Evolutionary conservation across 2,888 invertebrate genomes (phyloP).

Genomic region (Drosophila nr. perissopoda): DNA sequence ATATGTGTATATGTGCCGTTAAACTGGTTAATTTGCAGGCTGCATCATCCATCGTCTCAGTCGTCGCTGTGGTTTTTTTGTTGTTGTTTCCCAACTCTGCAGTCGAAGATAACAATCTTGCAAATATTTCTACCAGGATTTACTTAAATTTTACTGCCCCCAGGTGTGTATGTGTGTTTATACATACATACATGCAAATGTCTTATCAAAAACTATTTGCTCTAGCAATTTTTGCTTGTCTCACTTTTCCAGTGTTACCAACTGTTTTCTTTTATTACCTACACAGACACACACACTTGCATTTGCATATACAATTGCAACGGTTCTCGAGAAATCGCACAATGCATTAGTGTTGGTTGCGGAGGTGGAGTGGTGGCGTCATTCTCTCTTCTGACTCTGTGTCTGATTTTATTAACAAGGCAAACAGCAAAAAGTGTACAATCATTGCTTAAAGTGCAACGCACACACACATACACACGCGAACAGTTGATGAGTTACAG

Average conservation of each 20-base stretch:
- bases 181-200: not conserved
- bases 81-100: slow-evolving; percentile 27
- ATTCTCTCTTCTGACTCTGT: slow-evolving; percentile 3
- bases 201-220: slow-evolving; percentile 33
- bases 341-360: slow-evolving; percentile 1
- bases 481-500: slow-evolving; percentile 28
- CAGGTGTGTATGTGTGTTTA: not conserved
- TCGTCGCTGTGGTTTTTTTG: slow-evolving; percentile 11
- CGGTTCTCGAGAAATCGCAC: slow-evolving; percentile 12
- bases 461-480: slow-evolving; percentile 1
- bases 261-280: slow-evolving; percentile 11
- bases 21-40: slow-evolving; percentile 72
- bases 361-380: slow-evolving; percentile 12
- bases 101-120: slow-evolving; percentile 33
- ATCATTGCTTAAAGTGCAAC: slow-evolving; percentile 44
- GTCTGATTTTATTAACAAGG: slow-evolving; percentile 17
- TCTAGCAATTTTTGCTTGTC: slow-evolving; percentile 4
- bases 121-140: slow-evolving; percentile 24
- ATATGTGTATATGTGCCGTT: slow-evolving; percentile 51
- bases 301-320: slow-evolving; percentile 12
- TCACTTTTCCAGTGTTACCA: slow-evolving; percentile 18
- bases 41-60: slow-evolving; percentile 33
- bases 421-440: slow-evolving; percentile 22
- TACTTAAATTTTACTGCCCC: slow-evolving; percentile 14
- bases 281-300: not conserved